phyloP scores from a whole-genome alignment of 2,113 vertebrate species.

The Prochilodus magdalenae region DNA sequence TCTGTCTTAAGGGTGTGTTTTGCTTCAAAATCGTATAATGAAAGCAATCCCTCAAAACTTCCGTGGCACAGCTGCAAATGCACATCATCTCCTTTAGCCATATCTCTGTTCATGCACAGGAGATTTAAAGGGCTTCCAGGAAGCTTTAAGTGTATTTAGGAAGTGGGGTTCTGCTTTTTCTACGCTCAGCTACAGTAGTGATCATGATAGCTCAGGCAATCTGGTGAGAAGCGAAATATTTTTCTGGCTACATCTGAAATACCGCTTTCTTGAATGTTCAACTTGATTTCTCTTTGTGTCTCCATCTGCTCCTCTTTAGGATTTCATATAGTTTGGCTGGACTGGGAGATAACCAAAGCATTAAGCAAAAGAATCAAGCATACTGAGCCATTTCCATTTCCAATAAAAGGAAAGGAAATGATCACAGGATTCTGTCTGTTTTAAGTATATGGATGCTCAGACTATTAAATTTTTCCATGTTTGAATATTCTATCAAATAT shows the following conservation, averaged over 20 bases:
- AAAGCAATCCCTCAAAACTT: conserved; percentile 22
- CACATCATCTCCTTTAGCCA: conserved; percentile 37
- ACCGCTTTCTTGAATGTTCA: not conserved
- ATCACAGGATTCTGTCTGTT: not conserved
- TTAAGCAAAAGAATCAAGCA: not conserved
- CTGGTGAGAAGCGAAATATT: not conserved
- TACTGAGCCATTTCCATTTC: not conserved
- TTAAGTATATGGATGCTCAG: no score
- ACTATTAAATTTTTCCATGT: no score
- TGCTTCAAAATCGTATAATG: conserved; percentile 49
- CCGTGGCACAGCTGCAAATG: conserved; percentile 37
- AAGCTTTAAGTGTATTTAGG: not conserved
- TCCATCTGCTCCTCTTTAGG: no score
- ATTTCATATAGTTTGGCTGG: no score
- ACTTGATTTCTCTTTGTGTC: not conserved
- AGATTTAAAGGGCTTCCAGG: conserved; percentile 37
- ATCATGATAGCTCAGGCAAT: not conserved
- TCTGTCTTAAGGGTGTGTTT: conserved; percentile 48
- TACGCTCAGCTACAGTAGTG: not conserved
- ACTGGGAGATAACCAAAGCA: no score
- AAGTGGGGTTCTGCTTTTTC: not conserved
- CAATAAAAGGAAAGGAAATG: not conserved
- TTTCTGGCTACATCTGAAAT: not conserved
- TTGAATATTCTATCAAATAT: no score
- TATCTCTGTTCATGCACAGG: conserved; percentile 21